phyloP scores from a whole-genome alignment of 1,140 invertebrate genomes.

The Drosophila insularis region DNA sequence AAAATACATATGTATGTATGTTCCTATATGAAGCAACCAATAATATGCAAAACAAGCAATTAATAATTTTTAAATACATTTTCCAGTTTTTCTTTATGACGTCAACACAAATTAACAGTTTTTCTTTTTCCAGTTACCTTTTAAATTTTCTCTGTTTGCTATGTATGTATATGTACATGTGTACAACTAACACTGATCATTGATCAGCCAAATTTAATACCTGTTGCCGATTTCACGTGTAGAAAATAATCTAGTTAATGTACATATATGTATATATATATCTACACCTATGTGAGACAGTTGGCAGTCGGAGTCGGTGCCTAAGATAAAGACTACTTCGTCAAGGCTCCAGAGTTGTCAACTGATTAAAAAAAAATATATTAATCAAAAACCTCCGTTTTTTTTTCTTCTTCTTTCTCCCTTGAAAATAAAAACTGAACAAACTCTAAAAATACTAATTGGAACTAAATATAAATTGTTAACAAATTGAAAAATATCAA shows the following conservation, averaged over 20 bases:
- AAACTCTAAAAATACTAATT: slow-evolving; percentile 38
- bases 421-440: slow-evolving; percentile 75
- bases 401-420: slow-evolving; percentile 83
- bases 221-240: slow-evolving; percentile 43
- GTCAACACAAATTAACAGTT: slow-evolving; percentile 2
- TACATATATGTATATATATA: slow-evolving; percentile 37
- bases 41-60: neutral
- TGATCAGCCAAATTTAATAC: slow-evolving; percentile 16
- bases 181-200: slow-evolving; percentile 19
- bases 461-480: slow-evolving; percentile 17
- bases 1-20: neutral
- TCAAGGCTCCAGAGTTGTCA: slow-evolving; percentile 36
- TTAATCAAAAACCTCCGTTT: slow-evolving; percentile 68
- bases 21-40: neutral
- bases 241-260: slow-evolving; percentile 21
- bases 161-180: slow-evolving; percentile 26
- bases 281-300: slow-evolving; percentile 34
- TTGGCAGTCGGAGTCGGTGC: slow-evolving; percentile 22
- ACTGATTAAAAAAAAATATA: slow-evolving; percentile 47
- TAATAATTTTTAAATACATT: slow-evolving; percentile 3
- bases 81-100: slow-evolving; percentile 1
- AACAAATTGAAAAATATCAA: slow-evolving; percentile 45
- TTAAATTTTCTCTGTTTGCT: slow-evolving; percentile 13
- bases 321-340: neutral
- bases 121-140: slow-evolving; percentile 5